These are phyloP conservation scores for Drosophila prolongata DNA, from an alignment of 2,888 invertebrate species.

Conservation along the genomic window DNA sequence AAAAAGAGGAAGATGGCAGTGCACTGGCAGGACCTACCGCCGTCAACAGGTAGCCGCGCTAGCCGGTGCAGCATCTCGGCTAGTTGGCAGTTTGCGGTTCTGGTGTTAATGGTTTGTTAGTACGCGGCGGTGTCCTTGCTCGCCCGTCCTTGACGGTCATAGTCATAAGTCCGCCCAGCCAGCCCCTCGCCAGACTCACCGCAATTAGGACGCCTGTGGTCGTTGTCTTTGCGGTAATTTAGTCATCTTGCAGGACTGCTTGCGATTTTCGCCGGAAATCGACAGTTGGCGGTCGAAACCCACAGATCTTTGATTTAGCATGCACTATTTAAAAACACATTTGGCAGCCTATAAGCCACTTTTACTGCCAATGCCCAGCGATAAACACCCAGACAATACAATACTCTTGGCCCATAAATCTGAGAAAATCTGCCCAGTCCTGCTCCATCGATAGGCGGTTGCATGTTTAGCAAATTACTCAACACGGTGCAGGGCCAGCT, in stretches of 20 bases:
- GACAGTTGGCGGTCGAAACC: conserved; percentile 53
- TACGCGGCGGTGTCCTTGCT: conserved; percentile 47
- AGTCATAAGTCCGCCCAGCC: conserved; percentile 3
- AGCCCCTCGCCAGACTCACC: conserved; percentile 14
- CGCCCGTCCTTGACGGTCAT: conserved; percentile 10
- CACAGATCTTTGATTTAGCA: conserved; percentile 80
- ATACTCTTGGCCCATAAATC: conserved; percentile 67
- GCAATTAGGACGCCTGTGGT: conserved; percentile 61
- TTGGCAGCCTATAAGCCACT: conserved; percentile 67
- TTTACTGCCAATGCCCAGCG: conserved; percentile 71
- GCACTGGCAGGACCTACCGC: conserved; percentile 67
- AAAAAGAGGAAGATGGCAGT: conserved; percentile 43
- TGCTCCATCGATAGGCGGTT: conserved; percentile 33
- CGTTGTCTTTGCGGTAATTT: conserved; percentile 63
- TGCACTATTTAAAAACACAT: conserved; percentile 83
- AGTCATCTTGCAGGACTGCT: conserved; percentile 60
- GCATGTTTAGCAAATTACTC: conserved; percentile 79
- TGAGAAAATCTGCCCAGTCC: conserved; percentile 38
- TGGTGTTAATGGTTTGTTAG: conserved; percentile 78
- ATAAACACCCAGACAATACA: conserved; percentile 53
- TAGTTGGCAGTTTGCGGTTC: conserved; percentile 62
- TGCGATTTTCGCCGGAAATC: conserved; percentile 71
- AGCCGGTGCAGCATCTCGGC: conserved; percentile 8
- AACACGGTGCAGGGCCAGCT: conserved; percentile 53
- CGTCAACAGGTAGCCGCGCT: conserved; percentile 63